Evolutionary conservation across 2,888 invertebrate species (phyloP).

Genomic region (Watsonalla cultraria): DNA sequence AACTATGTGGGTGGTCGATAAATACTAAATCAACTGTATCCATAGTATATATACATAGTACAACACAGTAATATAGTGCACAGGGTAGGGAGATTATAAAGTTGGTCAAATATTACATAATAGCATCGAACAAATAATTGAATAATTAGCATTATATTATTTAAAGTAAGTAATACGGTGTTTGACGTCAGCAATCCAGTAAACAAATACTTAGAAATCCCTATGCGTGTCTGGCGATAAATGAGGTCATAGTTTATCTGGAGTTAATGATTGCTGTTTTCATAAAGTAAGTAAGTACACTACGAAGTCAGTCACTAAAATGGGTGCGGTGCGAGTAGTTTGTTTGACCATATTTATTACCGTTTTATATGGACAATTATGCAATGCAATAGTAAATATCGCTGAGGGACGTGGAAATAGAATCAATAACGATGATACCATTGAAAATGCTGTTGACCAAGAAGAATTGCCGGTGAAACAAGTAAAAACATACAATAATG

Average conservation of each 20-base stretch:
- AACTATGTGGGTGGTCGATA: too few species aligned
- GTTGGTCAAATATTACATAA: too few species aligned
- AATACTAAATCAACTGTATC: too few species aligned
- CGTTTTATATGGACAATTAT: conserved; percentile 21
- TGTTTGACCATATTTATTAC: conserved; percentile 20
- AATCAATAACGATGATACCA: not conserved
- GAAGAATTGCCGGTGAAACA: not conserved
- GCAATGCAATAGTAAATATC: conserved; percentile 15
- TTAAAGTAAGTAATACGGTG: too few species aligned
- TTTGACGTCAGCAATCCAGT: too few species aligned
- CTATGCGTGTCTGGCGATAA: conserved; percentile 20
- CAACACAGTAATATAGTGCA: too few species aligned
- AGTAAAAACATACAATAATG: too few species aligned
- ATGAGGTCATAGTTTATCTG: conserved; percentile 42
- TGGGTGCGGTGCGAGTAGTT: conserved; percentile 27
- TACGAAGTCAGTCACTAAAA: conserved; percentile 28
- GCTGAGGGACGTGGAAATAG: not conserved
- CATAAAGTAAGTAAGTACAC: not conserved
- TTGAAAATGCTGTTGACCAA: not conserved
- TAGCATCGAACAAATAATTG: too few species aligned
- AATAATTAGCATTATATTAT: too few species aligned
- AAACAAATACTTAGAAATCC: not conserved
- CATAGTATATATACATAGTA: too few species aligned
- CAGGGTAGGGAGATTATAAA: too few species aligned
- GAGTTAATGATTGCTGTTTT: not conserved